Evolutionary conservation across 2,113 vertebrate species (phyloP).

Genomic region (Irena cyanogastra): DNA sequence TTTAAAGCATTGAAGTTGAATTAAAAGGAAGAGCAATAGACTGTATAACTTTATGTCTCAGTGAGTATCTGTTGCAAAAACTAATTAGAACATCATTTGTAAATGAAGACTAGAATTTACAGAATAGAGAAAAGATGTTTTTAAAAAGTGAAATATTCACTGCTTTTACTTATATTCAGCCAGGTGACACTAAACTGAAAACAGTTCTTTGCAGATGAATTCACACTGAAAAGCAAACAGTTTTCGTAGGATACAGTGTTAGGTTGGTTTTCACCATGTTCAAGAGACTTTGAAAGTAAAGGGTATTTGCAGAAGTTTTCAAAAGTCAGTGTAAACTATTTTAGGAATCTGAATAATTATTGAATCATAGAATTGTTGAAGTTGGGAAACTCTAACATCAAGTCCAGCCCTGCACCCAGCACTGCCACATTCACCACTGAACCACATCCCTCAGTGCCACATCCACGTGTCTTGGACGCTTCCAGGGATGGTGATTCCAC

Average conservation of each 20-base stretch:
- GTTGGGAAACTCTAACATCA: accelerated
- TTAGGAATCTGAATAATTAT: background rate
- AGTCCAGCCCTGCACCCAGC: too few species aligned
- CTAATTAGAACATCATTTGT: background rate
- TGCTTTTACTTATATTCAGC: background rate
- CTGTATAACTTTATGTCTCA: background rate
- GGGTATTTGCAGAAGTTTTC: background rate
- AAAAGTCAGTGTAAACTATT: background rate
- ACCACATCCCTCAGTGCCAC: background rate
- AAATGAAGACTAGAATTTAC: background rate
- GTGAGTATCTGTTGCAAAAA: background rate
- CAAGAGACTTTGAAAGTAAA: background rate
- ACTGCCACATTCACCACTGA: background rate
- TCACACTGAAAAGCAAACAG: accelerated
- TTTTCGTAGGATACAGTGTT: background rate
- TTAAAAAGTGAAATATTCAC: background rate
- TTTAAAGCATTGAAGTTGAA: too few species aligned
- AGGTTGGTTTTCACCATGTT: background rate
- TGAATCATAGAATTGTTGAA: background rate
- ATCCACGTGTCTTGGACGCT: background rate
- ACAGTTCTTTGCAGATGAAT: background rate
- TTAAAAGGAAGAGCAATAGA: background rate
- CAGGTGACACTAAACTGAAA: background rate
- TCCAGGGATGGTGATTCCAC: background rate
- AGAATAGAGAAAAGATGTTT: background rate